These are phyloP conservation scores for Notiomystis cincta DNA, from an alignment of 2,113 vertebrate genomes.

Conservation along the genomic window DNA sequence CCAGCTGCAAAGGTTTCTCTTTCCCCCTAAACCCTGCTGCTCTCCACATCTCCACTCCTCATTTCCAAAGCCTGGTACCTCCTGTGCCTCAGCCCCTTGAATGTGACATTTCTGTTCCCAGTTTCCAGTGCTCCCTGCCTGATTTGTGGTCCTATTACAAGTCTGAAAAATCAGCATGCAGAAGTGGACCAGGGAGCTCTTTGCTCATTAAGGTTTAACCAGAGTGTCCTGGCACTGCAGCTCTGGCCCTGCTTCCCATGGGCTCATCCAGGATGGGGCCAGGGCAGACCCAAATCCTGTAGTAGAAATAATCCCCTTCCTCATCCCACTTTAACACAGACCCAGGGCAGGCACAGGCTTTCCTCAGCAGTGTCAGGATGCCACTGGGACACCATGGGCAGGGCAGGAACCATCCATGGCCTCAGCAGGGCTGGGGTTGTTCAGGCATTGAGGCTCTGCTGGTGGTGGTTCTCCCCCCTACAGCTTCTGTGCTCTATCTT, in stretches of 20 bases:
- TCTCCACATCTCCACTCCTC: neutral
- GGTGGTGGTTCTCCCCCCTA: neutral
- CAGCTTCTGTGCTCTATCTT: neutral
- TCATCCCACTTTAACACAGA: fast-evolving
- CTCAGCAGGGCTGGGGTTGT: neutral
- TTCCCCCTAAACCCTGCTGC: neutral
- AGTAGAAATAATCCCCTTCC: neutral
- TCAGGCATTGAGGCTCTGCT: neutral
- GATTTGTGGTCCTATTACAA: neutral
- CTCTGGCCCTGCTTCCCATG: neutral
- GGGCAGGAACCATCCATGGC: neutral
- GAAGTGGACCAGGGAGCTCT: neutral
- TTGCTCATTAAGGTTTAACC: neutral
- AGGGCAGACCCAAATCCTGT: neutral
- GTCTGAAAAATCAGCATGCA: neutral
- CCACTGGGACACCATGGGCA: fast-evolving
- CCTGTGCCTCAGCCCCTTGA: neutral
- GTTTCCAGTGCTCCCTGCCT: neutral
- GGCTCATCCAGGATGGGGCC: neutral
- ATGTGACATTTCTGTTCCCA: neutral
- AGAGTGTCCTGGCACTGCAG: neutral
- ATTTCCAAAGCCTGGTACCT: neutral
- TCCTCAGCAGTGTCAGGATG: neutral
- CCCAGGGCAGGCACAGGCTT: neutral
- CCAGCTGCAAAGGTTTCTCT: neutral